These are phyloP conservation scores for Caenorhabditis latens DNA, from an alignment of 1,140 invertebrate genomes.

Conservation along the genomic window DNA sequence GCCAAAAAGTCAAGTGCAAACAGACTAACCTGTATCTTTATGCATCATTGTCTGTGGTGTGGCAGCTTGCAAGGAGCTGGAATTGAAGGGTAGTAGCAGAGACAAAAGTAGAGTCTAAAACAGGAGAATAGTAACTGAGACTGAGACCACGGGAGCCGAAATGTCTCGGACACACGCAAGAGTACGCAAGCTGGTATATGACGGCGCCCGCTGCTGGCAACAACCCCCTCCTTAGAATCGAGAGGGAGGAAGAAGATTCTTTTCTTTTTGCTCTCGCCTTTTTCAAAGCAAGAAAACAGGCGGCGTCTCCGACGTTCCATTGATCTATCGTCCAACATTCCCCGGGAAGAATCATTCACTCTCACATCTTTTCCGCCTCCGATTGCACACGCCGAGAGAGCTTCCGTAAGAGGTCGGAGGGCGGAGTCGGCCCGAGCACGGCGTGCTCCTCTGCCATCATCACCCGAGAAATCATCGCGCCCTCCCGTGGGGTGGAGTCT, in stretches of 20 bases:
- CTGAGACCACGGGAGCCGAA: slow-evolving; percentile 8
- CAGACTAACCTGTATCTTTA: slow-evolving; percentile 55
- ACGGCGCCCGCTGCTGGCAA: slow-evolving; percentile 27
- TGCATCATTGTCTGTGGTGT: slow-evolving; percentile 22
- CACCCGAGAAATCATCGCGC: slow-evolving; percentile 1
- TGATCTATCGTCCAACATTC: slow-evolving; percentile 26
- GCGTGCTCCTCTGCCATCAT: slow-evolving; percentile 46
- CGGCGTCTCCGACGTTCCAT: slow-evolving; percentile 46
- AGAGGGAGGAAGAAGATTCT: not conserved
- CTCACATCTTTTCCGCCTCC: slow-evolving; percentile 47
- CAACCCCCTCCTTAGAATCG: not conserved
- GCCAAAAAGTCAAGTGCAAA: slow-evolving; percentile 54
- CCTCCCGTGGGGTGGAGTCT: not conserved
- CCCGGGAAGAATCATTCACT: slow-evolving; percentile 42
- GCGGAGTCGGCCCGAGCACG: slow-evolving; percentile 11
- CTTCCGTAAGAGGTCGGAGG: slow-evolving; percentile 54
- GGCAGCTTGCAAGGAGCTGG: not conserved
- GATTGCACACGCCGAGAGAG: not conserved
- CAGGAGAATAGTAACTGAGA: slow-evolving; percentile 26
- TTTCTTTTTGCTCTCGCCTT: slow-evolving; percentile 40
- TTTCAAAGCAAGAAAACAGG: slow-evolving; percentile 55
- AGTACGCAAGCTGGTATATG: slow-evolving; percentile 56
- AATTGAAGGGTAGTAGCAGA: not conserved
- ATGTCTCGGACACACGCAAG: slow-evolving; percentile 55
- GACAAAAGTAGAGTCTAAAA: not conserved